These are phyloP conservation scores for Zophobas morio DNA, from an alignment of 1,140 invertebrate species.

Conservation along the genomic window DNA sequence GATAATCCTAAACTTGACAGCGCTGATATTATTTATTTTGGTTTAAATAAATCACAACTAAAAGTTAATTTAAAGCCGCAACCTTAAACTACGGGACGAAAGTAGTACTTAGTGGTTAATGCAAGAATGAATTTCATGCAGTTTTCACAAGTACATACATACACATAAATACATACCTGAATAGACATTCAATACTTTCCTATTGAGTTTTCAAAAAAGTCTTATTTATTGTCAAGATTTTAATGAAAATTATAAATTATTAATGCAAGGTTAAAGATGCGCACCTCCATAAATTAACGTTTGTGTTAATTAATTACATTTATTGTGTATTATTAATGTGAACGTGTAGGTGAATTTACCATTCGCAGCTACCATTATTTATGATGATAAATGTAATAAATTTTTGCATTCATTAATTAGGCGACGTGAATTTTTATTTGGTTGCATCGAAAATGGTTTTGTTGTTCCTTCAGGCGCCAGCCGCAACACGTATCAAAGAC, in stretches of 20 bases:
- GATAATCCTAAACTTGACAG: slow-evolving; percentile 58
- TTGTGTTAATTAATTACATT: slow-evolving; percentile 59
- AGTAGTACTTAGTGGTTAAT: no score
- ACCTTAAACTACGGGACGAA: no score
- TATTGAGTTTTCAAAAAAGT: background rate
- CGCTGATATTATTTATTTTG: slow-evolving; percentile 41
- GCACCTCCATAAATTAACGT: slow-evolving; percentile 54
- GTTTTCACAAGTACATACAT: no score
- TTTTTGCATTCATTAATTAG: slow-evolving; percentile 61
- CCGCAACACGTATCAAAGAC: no score
- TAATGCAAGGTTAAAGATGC: slow-evolving; percentile 46
- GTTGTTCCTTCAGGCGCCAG: background rate
- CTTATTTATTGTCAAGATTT: slow-evolving; percentile 3
- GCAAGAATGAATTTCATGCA: no score
- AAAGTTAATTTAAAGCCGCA: background rate
- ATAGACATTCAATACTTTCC: background rate
- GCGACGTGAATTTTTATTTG: slow-evolving; percentile 24
- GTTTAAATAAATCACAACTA: slow-evolving; percentile 32
- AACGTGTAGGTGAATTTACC: slow-evolving; percentile 60
- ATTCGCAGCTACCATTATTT: slow-evolving; percentile 61
- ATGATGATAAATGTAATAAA: slow-evolving; percentile 57
- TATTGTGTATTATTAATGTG: slow-evolving; percentile 59
- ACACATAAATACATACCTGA: no score
- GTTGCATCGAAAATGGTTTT: slow-evolving; percentile 15
- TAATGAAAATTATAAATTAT: slow-evolving; percentile 42